These are phyloP conservation scores for Stigmatopora argus DNA, from an alignment of 2,113 vertebrate genomes.

Conservation along the genomic window DNA sequence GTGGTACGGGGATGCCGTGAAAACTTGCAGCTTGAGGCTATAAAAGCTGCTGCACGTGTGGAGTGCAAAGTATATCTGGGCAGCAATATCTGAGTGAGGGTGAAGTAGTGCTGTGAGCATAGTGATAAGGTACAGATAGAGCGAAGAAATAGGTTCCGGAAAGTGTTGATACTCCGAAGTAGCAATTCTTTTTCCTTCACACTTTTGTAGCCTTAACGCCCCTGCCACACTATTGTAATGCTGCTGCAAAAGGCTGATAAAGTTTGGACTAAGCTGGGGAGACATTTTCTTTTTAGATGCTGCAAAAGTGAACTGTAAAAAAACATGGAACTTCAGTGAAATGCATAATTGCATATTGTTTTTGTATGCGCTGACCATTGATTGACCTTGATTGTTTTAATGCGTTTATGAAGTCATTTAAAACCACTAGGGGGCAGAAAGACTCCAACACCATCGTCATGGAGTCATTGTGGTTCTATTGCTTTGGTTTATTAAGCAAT, in stretches of 20 bases:
- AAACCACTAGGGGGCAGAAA: constrained; percentile 27
- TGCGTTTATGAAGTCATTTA: constrained; percentile 14
- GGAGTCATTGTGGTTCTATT: background rate
- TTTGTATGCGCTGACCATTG: constrained; percentile 19
- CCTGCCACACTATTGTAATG: constrained; percentile 25
- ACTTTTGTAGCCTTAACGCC: constrained; percentile 23
- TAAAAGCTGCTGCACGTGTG: constrained; percentile 30
- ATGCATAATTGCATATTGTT: constrained; percentile 30
- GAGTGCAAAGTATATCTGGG: constrained; percentile 50
- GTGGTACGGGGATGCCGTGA: constrained; percentile 28
- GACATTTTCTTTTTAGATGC: constrained; percentile 35
- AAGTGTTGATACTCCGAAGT: constrained; percentile 44
- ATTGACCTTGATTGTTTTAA: constrained; percentile 35
- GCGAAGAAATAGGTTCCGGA: constrained; percentile 43
- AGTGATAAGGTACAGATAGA: constrained; percentile 57
- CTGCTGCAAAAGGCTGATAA: constrained; percentile 42
- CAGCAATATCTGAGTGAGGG: constrained; percentile 54
- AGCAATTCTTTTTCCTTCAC: constrained; percentile 43
- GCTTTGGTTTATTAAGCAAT: background rate
- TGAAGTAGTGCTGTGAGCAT: constrained; percentile 49
- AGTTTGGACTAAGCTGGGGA: constrained; percentile 33
- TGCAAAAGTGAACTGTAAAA: constrained; percentile 49
- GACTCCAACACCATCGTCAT: background rate
- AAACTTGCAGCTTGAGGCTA: constrained; percentile 38
- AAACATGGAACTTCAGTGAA: constrained; percentile 28